Conservation (phyloP, 2,113 vertebrate species). For the Cryptotis parvus region DNA sequence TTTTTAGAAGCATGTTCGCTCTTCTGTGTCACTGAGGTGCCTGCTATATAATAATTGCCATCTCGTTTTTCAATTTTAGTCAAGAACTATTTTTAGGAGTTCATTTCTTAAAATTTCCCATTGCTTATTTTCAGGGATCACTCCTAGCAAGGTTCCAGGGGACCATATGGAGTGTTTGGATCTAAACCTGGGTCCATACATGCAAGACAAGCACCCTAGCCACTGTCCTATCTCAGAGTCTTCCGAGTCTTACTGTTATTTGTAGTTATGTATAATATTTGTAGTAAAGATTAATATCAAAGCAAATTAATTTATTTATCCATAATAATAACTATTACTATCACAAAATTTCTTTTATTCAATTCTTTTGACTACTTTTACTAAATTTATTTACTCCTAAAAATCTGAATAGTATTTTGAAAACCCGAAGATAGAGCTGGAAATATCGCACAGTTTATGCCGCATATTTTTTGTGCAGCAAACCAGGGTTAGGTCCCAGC, state of each 20-base stretch:
- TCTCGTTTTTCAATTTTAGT: conserved; percentile 17
- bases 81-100: conserved; percentile 38
- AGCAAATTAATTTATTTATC: neutral
- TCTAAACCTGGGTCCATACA: no score
- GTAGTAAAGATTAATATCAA: conserved; percentile 1
- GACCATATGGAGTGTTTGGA: no score
- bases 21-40: neutral
- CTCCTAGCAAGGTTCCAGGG: no score
- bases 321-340: neutral
- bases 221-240: no score
- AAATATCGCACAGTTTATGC: no score
- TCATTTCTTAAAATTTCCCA: conserved; percentile 10
- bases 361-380: neutral
- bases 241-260: neutral
- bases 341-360: no score
- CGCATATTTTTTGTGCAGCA: no score
- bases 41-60: neutral
- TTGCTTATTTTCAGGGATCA: neutral
- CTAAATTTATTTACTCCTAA: no score
- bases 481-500: no score
- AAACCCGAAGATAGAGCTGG: no score
- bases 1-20: conserved; percentile 17
- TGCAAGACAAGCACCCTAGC: no score
- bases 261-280: conserved; percentile 11
- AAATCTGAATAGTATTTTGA: neutral